These are phyloP conservation scores for Fopius arisanus DNA, from an alignment of 1,140 invertebrate species.

Conservation along the genomic window DNA sequence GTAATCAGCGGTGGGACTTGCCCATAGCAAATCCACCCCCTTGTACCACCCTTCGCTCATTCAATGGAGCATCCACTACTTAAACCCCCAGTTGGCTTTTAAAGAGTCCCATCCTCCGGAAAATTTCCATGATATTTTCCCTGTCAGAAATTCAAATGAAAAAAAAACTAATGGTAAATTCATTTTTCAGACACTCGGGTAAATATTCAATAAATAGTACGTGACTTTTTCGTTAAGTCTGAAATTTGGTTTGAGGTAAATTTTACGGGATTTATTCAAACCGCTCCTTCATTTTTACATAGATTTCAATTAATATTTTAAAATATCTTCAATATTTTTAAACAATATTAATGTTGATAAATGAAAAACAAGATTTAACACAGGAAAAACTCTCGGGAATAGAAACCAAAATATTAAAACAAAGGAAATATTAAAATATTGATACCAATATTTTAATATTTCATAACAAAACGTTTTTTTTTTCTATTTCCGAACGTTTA, in stretches of 20 bases:
- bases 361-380: too few species aligned
- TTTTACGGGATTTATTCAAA: too few species aligned
- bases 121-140: neutral
- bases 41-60: neutral
- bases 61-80: neutral
- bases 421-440: too few species aligned
- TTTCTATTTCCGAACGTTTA: too few species aligned
- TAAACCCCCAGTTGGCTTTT: neutral
- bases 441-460: too few species aligned
- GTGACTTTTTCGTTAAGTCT: neutral
- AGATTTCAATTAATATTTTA: neutral
- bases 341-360: too few species aligned
- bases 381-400: too few species aligned
- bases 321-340: too few species aligned
- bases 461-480: too few species aligned
- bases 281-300: too few species aligned
- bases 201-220: neutral
- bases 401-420: too few species aligned
- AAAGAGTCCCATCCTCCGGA: neutral
- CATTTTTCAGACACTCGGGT: neutral
- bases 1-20: constrained; percentile 3
- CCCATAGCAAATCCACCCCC: neutral
- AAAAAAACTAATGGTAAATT: neutral
- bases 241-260: too few species aligned
- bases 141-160: neutral